Conservation (phyloP, 2,888 invertebrate genomes). For the Pterostichus madidus region DNA sequence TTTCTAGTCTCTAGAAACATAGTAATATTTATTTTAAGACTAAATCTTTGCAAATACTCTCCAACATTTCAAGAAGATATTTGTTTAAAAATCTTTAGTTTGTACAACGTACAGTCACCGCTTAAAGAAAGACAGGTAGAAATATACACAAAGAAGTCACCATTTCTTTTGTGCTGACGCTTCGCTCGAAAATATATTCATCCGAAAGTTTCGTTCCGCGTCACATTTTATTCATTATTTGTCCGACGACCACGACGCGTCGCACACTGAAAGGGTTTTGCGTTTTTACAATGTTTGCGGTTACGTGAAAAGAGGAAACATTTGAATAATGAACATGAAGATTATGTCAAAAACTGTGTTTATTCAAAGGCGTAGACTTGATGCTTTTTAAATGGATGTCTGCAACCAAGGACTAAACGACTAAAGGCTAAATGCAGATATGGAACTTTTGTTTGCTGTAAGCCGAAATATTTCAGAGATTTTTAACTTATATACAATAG, state of each 20-base stretch:
- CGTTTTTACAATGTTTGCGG: slow-evolving; percentile 53
- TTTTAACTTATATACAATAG: too few species aligned
- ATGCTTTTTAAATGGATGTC: not conserved
- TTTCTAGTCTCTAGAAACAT: too few species aligned
- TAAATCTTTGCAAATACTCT: too few species aligned
- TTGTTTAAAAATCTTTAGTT: not conserved
- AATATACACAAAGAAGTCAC: slow-evolving; percentile 13
- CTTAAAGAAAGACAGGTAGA: not conserved
- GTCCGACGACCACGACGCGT: not conserved
- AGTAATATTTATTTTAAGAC: too few species aligned
- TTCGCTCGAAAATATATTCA: slow-evolving; percentile 46
- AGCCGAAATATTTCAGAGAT: not conserved
- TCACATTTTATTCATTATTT: slow-evolving; percentile 58
- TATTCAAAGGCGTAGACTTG: slow-evolving; percentile 25
- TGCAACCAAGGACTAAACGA: not conserved
- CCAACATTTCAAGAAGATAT: too few species aligned
- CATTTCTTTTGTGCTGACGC: slow-evolving; percentile 16
- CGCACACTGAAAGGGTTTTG: slow-evolving; percentile 30
- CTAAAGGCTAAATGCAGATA: not conserved
- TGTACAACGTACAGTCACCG: not conserved
- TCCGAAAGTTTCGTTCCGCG: slow-evolving; percentile 38
- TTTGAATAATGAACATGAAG: slow-evolving; percentile 57
- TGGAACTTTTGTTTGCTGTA: not conserved
- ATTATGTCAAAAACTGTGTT: slow-evolving; percentile 55
- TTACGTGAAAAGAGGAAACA: slow-evolving; percentile 51